phyloP scores from a whole-genome alignment of 2,797 vertebrate species.

The Pangasius djambal region DNA sequence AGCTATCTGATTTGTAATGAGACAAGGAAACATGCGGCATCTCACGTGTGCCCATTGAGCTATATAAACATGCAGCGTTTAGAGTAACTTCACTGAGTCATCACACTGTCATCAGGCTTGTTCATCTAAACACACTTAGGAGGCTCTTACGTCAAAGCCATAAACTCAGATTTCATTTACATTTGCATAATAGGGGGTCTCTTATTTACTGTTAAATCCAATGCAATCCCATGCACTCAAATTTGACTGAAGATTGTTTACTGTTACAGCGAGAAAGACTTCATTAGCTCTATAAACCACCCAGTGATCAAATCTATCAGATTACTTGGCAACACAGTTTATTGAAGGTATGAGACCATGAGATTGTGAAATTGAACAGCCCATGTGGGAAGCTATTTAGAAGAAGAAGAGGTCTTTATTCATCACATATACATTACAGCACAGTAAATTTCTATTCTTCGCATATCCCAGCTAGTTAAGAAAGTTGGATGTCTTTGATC shows the following conservation, averaged over 20 bases:
- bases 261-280: not conserved
- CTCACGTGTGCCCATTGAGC: constrained; percentile 14
- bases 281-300: not conserved
- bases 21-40: not conserved
- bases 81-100: constrained; percentile 7
- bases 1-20: constrained; percentile 1
- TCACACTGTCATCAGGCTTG: constrained; percentile 28
- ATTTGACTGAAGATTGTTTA: not conserved
- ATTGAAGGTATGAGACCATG: not conserved
- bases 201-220: not conserved
- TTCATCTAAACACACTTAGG: constrained; percentile 22
- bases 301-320: not conserved
- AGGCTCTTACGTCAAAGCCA: constrained; percentile 19
- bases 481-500: not conserved
- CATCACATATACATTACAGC: not conserved
- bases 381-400: not conserved
- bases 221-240: not conserved
- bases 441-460: not conserved
- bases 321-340: not conserved
- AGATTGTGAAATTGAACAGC: not conserved
- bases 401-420: not conserved
- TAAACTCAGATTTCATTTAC: not conserved
- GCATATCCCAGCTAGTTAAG: not conserved
- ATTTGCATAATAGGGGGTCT: not conserved
- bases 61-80: constrained; percentile 39